Percentiles rank a stretch among this genome's conserved stretches.
These are phyloP conservation scores for Heliconius aoede DNA, from an alignment of 2,888 invertebrate species.

Conservation along the genomic window DNA sequence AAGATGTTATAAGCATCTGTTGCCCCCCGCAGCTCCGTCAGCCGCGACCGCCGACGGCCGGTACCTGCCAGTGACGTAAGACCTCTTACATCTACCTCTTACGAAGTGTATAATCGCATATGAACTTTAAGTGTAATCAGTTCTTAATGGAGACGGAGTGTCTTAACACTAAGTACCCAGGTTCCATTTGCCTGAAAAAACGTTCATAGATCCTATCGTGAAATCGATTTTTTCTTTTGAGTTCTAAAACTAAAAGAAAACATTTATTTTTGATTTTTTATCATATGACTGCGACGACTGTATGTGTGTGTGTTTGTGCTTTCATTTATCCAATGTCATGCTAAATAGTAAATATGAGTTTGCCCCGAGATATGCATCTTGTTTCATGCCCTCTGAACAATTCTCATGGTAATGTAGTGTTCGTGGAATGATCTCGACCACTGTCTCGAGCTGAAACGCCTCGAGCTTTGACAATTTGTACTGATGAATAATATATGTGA, in stretches of 20 bases:
- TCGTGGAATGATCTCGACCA: conserved; percentile 50
- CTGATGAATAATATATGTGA: conserved; percentile 40
- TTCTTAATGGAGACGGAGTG: too few species aligned
- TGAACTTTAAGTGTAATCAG: too few species aligned
- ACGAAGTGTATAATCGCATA: too few species aligned
- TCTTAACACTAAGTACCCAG: too few species aligned
- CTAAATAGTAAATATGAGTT: conserved; percentile 52
- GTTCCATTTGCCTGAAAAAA: too few species aligned
- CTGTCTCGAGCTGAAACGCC: not conserved
- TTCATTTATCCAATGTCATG: conserved; percentile 51
- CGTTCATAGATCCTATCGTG: too few species aligned
- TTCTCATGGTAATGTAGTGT: conserved; percentile 69
- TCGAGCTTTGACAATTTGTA: conserved; percentile 11
- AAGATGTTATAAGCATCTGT: conserved; percentile 66
- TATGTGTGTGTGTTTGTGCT: too few species aligned
- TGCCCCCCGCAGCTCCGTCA: conserved; percentile 56
- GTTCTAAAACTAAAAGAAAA: too few species aligned
- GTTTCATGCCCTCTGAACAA: conserved; percentile 55
- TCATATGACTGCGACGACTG: too few species aligned
- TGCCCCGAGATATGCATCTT: conserved; percentile 62
- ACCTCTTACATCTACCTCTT: not conserved
- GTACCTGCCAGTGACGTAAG: conserved; percentile 1
- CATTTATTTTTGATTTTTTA: too few species aligned
- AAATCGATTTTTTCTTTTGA: too few species aligned
- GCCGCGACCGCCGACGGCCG: not conserved